Evolutionary conservation across 2,888 invertebrate species (phyloP).

Genomic region (Eupithecia dodoneata): DNA sequence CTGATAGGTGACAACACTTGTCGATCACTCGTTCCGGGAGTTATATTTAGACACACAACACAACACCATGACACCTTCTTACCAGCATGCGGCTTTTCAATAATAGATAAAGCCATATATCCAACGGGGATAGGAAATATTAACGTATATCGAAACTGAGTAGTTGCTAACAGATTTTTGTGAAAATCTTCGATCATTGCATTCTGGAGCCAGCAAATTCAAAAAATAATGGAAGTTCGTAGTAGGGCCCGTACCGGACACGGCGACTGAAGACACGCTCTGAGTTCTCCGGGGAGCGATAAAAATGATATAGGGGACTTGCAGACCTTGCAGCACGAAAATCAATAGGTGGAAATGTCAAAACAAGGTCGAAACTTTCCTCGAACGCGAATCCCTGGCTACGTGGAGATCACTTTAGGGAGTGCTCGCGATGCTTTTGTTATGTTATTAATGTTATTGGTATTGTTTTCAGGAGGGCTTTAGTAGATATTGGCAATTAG

Average conservation of each 20-base stretch:
- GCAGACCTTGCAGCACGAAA: slow-evolving; percentile 57
- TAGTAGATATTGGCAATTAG: slow-evolving; percentile 6
- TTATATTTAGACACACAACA: slow-evolving; percentile 1
- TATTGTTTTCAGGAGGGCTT: slow-evolving; percentile 7
- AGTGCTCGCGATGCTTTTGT: slow-evolving; percentile 12
- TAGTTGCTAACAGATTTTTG: neutral
- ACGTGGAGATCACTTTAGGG: slow-evolving; percentile 30
- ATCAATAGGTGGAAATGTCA: slow-evolving; percentile 72
- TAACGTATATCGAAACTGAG: neutral
- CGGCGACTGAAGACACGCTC: slow-evolving; percentile 57
- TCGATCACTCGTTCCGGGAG: slow-evolving; percentile 1
- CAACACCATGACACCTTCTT: neutral
- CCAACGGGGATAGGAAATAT: neutral
- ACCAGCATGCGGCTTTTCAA: neutral
- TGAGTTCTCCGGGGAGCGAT: slow-evolving; percentile 66
- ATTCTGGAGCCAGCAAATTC: neutral
- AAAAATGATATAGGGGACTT: slow-evolving; percentile 69
- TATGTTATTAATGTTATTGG: slow-evolving; percentile 21
- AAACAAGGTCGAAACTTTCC: slow-evolving; percentile 56
- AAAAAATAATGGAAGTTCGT: neutral
- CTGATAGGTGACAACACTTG: slow-evolving; percentile 10
- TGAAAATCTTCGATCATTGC: neutral
- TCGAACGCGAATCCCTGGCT: slow-evolving; percentile 39
- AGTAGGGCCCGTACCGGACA: slow-evolving; percentile 54
- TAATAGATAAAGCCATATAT: neutral